Base-by-base conservation (phyloP, 1,140 invertebrate genomes). In the Bactericera cockerelli region DNA sequence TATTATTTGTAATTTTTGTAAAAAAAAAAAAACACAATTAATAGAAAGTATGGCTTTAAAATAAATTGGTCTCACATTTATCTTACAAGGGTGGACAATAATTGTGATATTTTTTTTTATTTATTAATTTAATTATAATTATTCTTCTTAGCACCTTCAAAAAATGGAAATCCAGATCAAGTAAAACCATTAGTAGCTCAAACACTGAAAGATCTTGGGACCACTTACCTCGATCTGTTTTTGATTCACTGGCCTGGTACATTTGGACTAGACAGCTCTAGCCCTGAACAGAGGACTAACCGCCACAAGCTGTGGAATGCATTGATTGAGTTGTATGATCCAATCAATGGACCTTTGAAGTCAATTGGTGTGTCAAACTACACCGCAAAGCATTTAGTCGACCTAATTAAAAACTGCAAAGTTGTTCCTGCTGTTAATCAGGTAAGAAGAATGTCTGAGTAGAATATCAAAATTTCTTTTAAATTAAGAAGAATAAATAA, bases 331-430 rank as follows among this genome's bases (percentile, higher is more conserved):
- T 69, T 86, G 0, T 75, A 83, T 56, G 71, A 80, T 58, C 65
- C 77, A 65, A 74, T 73, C 21, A 66, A 66, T 36, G 79, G 78
- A 1, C 65, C 80, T 16, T 66, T 90, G 1, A 79, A 75, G 68
- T 77, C 82, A 2, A 85, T 92, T 63, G 89, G 89, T 6, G 85
- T 93, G 0, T 91, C 87, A 0, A 93, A 93, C 71, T 93, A 86
- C 66, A 84, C 79, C 25, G 69, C 81, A 2, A 69, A 71, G 16
- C 89, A 93, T 74, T 67, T 93, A 1, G 19, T 60, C 25, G 59
- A 59, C 26, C 70, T 93, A 24, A 66, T 82, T 4, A 63, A 68
- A n/a, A 73, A 79, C 61, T 76, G 74, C 67, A 69, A 71, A 63
- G 76, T 79, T 21, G 70, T 80, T 16, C 89, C 89, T 26, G 77